Evolutionary conservation across 2,797 vertebrate genomes (phyloP).

Genomic region (Iguana delicatissima): DNA sequence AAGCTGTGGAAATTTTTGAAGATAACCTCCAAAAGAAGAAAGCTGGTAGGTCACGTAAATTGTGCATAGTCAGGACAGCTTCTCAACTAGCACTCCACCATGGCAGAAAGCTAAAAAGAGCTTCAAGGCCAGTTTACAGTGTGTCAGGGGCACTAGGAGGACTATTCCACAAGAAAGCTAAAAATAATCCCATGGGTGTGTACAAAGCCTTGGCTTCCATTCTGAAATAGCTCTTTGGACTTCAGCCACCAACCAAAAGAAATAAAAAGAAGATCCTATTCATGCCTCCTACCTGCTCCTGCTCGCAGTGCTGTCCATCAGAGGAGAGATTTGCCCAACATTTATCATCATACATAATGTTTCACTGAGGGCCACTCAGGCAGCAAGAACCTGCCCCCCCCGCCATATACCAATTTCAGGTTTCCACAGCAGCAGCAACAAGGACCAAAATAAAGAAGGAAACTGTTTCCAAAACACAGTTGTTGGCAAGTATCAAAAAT

Average conservation of each 20-base stretch:
- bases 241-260: not conserved
- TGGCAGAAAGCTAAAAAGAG: not conserved
- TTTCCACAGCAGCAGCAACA: slow-evolving; percentile 2
- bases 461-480: slow-evolving; percentile 30
- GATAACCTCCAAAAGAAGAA: not conserved
- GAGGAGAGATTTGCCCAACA: not conserved
- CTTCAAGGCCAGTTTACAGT: not conserved
- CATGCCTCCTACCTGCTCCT: not conserved
- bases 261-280: not conserved
- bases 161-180: not conserved
- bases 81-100: not conserved
- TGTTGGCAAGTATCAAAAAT: slow-evolving; percentile 22
- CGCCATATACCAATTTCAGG: not conserved
- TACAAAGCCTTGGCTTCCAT: not conserved
- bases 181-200: not conserved
- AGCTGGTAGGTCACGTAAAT: no score
- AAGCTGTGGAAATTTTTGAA: not conserved
- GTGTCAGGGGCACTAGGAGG: not conserved
- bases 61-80: not conserved
- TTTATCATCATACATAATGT: not conserved
- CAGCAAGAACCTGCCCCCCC: not conserved
- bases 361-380: not conserved
- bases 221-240: slow-evolving; percentile 10
- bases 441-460: slow-evolving; percentile 23
- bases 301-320: not conserved